Conservation (phyloP, 2,888 invertebrate species). For the Scaptomyza cyrtandrae region DNA sequence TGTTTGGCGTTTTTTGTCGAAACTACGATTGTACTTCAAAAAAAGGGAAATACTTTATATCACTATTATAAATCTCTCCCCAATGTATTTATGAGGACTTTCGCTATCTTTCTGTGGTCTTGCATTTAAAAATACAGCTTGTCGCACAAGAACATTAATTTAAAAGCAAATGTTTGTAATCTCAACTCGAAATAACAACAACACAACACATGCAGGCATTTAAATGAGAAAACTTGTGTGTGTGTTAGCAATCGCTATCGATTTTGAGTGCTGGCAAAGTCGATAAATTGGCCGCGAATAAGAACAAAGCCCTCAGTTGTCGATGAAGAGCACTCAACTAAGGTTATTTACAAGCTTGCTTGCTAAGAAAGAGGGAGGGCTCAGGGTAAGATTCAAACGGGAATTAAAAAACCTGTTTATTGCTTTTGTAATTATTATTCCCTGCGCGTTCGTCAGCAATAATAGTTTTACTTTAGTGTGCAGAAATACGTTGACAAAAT, state of each 20-base stretch:
- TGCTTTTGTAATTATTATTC: constrained; percentile 36
- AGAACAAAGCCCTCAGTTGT: constrained; percentile 50
- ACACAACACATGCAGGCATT: constrained; percentile 8
- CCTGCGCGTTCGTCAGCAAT: constrained; percentile 7
- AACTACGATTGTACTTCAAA: constrained; percentile 5
- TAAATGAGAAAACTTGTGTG: not conserved
- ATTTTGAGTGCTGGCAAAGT: constrained; percentile 41
- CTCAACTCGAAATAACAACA: constrained; percentile 39
- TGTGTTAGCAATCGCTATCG: constrained; percentile 49
- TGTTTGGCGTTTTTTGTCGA: not conserved
- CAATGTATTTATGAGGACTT: constrained; percentile 46
- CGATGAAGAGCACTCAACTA: constrained; percentile 22
- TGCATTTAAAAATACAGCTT: constrained; percentile 36
- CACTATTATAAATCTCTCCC: constrained; percentile 16
- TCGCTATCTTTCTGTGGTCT: constrained; percentile 33
- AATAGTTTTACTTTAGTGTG: constrained; percentile 9
- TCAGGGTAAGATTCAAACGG: not conserved
- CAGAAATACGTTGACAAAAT: constrained; percentile 38
- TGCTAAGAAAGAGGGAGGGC: no score
- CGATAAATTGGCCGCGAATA: constrained; percentile 58
- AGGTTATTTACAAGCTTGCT: constrained; percentile 24
- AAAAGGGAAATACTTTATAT: constrained; percentile 2
- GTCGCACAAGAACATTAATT: constrained; percentile 22
- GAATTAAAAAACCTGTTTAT: constrained; percentile 52
- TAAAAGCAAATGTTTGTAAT: constrained; percentile 64